Conservation (phyloP, 2,113 vertebrate genomes). For the Cynopterus brachyotis region DNA sequence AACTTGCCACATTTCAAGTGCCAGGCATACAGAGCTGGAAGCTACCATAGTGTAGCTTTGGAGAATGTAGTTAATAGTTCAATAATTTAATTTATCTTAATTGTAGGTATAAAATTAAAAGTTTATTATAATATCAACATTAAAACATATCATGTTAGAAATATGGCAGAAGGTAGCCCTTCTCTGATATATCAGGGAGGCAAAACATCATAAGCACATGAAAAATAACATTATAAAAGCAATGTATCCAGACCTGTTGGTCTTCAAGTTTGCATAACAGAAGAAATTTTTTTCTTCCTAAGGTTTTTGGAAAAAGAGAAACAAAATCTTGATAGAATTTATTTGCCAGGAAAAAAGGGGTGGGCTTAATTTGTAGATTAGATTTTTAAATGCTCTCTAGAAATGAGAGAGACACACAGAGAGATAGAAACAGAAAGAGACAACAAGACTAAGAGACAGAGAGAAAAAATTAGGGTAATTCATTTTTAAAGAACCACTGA, state of each 20-base stretch:
- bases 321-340: background rate
- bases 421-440: background rate
- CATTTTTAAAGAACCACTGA: conserved; percentile 7
- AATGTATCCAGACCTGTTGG: background rate
- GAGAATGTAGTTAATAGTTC: background rate
- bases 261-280: background rate
- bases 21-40: background rate
- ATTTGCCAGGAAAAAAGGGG: background rate
- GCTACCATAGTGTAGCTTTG: background rate
- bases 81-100: background rate
- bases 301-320: background rate
- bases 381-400: background rate
- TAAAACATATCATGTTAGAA: background rate
- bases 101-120: background rate
- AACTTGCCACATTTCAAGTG: background rate
- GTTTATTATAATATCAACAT: background rate
- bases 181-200: background rate
- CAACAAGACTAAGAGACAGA: background rate
- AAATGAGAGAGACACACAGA: background rate
- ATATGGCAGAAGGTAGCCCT: background rate
- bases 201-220: background rate
- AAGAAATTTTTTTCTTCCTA: background rate
- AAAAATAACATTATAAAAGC: background rate
- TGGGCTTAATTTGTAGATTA: background rate
- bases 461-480: background rate